Conservation (phyloP, 2,113 vertebrate species). For the Psilopsiagon aymara region DNA sequence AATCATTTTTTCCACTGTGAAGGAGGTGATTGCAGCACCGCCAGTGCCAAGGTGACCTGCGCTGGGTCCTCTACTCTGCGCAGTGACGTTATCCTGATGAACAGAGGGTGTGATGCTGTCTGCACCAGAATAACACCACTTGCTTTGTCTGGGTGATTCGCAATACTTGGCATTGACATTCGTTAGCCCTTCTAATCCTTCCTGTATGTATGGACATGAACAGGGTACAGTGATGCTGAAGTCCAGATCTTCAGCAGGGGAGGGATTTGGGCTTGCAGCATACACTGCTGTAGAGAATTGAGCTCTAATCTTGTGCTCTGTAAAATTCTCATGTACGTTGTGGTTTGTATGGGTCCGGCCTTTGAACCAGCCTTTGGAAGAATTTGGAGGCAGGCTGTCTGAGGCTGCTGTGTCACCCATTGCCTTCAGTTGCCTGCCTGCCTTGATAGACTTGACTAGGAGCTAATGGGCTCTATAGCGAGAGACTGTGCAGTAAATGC, state of each 20-base stretch:
- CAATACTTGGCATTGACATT: not conserved
- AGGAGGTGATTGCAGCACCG: not conserved
- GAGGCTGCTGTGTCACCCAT: not conserved
- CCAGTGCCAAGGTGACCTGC: not conserved
- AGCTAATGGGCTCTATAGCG: accelerated
- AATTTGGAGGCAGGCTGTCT: not conserved
- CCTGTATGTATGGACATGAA: not conserved
- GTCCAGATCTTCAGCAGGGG: not conserved
- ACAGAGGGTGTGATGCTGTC: not conserved
- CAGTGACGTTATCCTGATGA: not conserved
- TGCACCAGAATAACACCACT: not conserved
- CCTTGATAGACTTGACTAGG: not conserved
- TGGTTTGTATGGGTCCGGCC: not conserved
- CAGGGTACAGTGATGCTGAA: not conserved
- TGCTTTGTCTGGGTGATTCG: not conserved
- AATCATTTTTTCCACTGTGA: not conserved
- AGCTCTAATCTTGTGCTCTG: not conserved
- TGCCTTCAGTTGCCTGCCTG: not conserved
- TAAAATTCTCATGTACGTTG: accelerated
- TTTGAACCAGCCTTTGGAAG: not conserved
- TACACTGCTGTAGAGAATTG: accelerated
- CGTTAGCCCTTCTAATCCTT: not conserved
- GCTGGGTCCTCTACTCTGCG: not conserved
- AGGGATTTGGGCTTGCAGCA: not conserved
- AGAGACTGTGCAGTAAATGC: not conserved